Base-by-base conservation (phyloP, 2,113 vertebrate genomes). In the Ailuropoda melanoleuca region DNA sequence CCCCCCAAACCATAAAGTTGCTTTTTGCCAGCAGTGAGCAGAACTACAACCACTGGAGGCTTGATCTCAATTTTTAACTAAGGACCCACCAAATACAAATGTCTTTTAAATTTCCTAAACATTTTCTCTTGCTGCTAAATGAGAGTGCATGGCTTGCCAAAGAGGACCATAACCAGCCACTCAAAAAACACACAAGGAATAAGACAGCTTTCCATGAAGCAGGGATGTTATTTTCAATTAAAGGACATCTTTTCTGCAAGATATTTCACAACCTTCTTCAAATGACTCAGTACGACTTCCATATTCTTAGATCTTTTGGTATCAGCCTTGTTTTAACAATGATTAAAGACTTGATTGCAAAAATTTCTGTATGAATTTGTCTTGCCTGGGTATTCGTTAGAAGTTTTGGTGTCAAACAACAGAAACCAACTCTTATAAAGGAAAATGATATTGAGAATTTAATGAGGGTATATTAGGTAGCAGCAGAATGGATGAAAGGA, bases 1-100 rank as follows among this genome's bases (percentile, higher is more conserved):
- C 60, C 43, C n/a, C 58, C 58, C 31, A 87, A 93, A 85, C 56
- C 82, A 58, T 82, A 31, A 77, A 88, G 83, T 78, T 94, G 31
- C 88, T 90, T 92, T 95, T 86, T 97, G 58, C 88, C 50, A 96
- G 31, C 53, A 91, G 39, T 88, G 91, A 95, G 53, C 70, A 93
- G 62, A 97, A 95, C 62, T 87, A 88, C 58, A 97, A 90, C 55
- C 70, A 89, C 34, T 50, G 21, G 62, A 93, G 46, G 87, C 24
- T 72, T 85, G 72, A 94, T 85, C 75, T 88, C n/a, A 19, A 1
- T 95, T 85, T 88, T 83, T 64, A 94, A 88, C 14, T 48, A 62
- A 83, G 17, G 56, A 75, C 19, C 39, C 39, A 74, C 12, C 37
- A 56, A 58, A 56, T 92, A 72, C 34, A 77, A 97, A 80, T 90